phyloP scores from a whole-genome alignment of 2,797 vertebrate species.

The Pseudocheirus occidentalis region DNA sequence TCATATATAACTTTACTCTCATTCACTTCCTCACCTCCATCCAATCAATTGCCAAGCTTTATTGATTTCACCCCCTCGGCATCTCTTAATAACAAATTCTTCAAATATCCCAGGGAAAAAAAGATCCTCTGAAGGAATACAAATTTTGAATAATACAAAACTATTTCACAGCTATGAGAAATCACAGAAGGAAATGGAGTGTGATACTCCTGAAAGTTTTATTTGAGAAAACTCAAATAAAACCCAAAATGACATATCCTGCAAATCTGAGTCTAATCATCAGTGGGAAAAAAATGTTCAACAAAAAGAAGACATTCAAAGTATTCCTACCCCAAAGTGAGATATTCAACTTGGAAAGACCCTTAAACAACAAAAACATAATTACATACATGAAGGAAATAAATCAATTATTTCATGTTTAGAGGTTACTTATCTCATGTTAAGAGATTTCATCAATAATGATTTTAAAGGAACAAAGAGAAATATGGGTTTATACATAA shows the following conservation, averaged over 20 bases:
- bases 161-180: neutral
- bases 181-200: neutral
- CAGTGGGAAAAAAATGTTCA: neutral
- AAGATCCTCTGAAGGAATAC: neutral
- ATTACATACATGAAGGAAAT: neutral
- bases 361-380: neutral
- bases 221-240: neutral
- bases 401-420: neutral
- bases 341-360: neutral
- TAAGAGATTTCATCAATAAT: neutral
- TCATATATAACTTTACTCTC: neutral
- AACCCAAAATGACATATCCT: neutral
- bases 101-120: neutral
- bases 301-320: neutral
- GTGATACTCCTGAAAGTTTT: neutral
- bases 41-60: neutral
- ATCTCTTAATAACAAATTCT: neutral
- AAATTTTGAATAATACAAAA: neutral
- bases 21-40: neutral
- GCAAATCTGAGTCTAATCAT: neutral
- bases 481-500: neutral
- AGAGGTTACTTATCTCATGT: neutral
- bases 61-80: neutral
- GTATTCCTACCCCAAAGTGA: neutral
- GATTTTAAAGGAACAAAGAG: neutral